These are phyloP conservation scores for Lithobates pipiens DNA, from an alignment of 2,797 vertebrate genomes.

Conservation along the genomic window DNA sequence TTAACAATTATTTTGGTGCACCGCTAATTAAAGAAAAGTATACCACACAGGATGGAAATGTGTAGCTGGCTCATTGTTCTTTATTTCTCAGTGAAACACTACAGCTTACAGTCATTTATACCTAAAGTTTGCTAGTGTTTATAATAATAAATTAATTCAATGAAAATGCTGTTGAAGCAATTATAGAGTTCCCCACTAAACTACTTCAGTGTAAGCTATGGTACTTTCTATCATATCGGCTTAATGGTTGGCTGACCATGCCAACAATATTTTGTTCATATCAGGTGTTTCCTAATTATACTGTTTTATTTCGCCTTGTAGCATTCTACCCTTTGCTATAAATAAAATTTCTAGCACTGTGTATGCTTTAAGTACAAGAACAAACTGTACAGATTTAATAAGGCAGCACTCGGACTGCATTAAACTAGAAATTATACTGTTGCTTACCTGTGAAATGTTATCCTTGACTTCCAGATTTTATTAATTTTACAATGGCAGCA, in stretches of 20 bases:
- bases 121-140: too few relatives aligned
- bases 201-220: not conserved
- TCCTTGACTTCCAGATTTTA: constrained; percentile 39
- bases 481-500: not conserved
- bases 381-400: constrained; percentile 31
- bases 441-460: constrained; percentile 25
- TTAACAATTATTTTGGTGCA: too few relatives aligned
- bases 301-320: constrained; percentile 8
- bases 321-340: constrained; percentile 17
- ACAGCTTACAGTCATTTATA: too few relatives aligned
- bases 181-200: too few relatives aligned
- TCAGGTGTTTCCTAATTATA: not conserved
- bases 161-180: too few relatives aligned
- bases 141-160: too few relatives aligned
- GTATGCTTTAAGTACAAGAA: constrained; percentile 31
- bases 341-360: constrained; percentile 19
- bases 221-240: not conserved
- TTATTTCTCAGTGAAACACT: too few relatives aligned
- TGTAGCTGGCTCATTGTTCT: too few relatives aligned
- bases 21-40: too few relatives aligned
- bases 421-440: constrained; percentile 18
- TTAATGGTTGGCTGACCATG: constrained; percentile 13
- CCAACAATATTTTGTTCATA: constrained; percentile 13
- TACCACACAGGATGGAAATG: too few relatives aligned
- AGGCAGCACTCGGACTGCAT: constrained; percentile 23